Percentiles rank a stretch among this genome's conserved stretches.
These are phyloP conservation scores for Pelvicachromis taeniatus DNA, from an alignment of 2,113 vertebrate genomes.

Conservation along the genomic window DNA sequence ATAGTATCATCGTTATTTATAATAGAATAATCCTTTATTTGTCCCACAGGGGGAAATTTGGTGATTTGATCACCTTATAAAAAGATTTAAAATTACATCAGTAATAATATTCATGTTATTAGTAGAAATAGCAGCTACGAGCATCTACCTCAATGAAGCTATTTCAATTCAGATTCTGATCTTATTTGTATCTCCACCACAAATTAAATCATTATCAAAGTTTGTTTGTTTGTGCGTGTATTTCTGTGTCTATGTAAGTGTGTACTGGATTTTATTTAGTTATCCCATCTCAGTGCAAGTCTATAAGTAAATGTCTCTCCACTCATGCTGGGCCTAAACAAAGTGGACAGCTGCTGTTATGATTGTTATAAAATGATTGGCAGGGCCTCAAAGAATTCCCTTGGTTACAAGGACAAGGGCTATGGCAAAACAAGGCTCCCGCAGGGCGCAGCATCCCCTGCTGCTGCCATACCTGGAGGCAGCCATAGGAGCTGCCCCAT, in stretches of 20 bases:
- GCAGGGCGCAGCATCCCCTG: slow-evolving; percentile 22
- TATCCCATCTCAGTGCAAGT: neutral
- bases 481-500: neutral
- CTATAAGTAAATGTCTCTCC: neutral
- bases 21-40: too few relatives aligned
- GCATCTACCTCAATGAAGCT: neutral
- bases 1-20: neutral
- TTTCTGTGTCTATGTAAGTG: neutral
- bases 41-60: too few relatives aligned
- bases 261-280: neutral
- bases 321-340: neutral
- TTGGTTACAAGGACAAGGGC: slow-evolving; percentile 9
- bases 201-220: neutral
- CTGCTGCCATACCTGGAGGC: slow-evolving; percentile 47
- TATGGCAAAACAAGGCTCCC: slow-evolving; percentile 42
- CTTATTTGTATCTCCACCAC: neutral
- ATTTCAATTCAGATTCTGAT: too few relatives aligned
- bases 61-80: neutral
- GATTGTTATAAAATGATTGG: slow-evolving; percentile 50
- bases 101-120: accelerated
- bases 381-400: slow-evolving; percentile 38
- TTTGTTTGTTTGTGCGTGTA: neutral
- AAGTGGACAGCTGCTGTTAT: neutral
- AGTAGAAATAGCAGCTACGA: neutral
- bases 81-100: neutral